Base-by-base conservation (phyloP, 2,113 vertebrate genomes). In the Oxyruncus cristatus region DNA sequence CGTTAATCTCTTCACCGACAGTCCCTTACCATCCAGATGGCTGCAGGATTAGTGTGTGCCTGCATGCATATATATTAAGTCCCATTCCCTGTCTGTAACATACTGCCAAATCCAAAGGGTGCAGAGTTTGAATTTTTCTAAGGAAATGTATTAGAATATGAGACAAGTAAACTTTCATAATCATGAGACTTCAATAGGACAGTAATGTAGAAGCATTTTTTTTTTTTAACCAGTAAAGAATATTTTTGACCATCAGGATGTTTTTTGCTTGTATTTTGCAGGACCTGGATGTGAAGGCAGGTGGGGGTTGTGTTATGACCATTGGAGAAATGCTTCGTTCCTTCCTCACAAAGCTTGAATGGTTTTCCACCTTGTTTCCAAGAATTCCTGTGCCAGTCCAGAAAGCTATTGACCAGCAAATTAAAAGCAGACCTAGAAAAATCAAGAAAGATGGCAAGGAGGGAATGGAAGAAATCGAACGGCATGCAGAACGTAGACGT, bases 241-340 rank as follows among this genome's bases (percentile, higher is more conserved):
- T 47, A 17, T 68, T 95, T 97, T 97, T 98, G 97, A 98, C 97
- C 92, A 85, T 96, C 95, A 97, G 96, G 97, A 52, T 96, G 35
- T 97, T 96, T 96, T 95, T 97, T 98, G 95, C 97, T 95, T 97
- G 95, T 97, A 89, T 98, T 95, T 97, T 98, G 65, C 97, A 99
- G 99, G 99, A 99, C 95, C 98, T 99, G 67, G 99, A 99, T 77
- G 99, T 99, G 94, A 99, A 99, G 96, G 99, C 99, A 44, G 99
- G 99, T 23, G 99, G 99, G 4, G 99, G 99, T 62, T 99, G 99
- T 15, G 98, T 99, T 41, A 99, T 99, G 99, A 99, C 99, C 62
- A 95, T 99, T 14, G 99, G 99, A 77, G 99, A 99, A 95, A 99
- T 99, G 99, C 98, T 99, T 35, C 99, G 99, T 65, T 99, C 99